phyloP scores from a whole-genome alignment of 2,888 invertebrate genomes.

The Buathra laborator region DNA sequence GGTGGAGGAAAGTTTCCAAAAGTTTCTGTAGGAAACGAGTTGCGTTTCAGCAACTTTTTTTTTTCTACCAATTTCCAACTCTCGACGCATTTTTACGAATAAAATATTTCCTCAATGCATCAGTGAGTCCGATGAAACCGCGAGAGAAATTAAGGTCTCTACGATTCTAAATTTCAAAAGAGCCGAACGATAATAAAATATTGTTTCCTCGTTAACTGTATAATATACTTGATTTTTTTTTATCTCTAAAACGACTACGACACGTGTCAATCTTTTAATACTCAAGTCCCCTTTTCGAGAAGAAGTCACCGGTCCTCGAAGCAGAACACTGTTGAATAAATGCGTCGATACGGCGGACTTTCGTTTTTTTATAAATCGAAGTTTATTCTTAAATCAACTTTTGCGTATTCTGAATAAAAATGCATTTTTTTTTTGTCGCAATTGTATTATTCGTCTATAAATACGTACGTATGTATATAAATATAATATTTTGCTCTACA shows the following conservation, averaged over 20 bases:
- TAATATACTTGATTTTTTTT: too few species aligned
- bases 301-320: background rate
- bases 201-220: too few species aligned
- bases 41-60: too few species aligned
- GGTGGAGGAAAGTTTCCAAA: background rate
- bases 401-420: constrained; percentile 3
- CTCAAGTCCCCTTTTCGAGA: background rate
- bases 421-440: constrained; percentile 30
- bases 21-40: background rate
- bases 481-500: background rate
- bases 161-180: too few species aligned
- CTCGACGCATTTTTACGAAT: background rate
- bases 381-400: background rate
- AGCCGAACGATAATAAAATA: too few species aligned
- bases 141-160: too few species aligned
- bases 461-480: background rate
- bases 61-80: background rate
- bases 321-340: background rate
- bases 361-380: background rate
- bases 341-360: background rate
- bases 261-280: background rate
- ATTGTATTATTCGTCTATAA: constrained; percentile 29
- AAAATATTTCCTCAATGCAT: too few species aligned
- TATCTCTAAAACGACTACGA: too few species aligned
- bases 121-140: too few species aligned